A percentile compares a stretch with the other conserved stretches of the same genome.
These are phyloP conservation scores for Lutjanus campechanus DNA, from an alignment of 2,797 vertebrate genomes.

Conservation along the genomic window DNA sequence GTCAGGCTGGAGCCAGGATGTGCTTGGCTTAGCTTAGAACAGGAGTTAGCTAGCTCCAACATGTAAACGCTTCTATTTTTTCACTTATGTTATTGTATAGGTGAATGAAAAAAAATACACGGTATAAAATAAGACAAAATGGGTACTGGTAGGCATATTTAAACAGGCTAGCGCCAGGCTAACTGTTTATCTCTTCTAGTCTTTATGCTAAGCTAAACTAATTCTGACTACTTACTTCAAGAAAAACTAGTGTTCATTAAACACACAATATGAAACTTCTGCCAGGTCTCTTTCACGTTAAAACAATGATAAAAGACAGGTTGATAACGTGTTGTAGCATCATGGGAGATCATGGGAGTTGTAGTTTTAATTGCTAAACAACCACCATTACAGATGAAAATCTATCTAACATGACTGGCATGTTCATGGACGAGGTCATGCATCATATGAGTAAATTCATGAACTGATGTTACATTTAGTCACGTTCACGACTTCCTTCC, in stretches of 20 bases:
- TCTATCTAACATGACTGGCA: no score
- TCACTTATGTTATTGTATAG: background rate
- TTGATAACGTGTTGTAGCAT: no score
- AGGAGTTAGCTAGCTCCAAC: background rate
- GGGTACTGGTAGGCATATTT: background rate
- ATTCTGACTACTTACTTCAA: background rate
- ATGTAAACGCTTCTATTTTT: background rate
- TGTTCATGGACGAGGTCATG: no score
- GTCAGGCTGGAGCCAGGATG: background rate
- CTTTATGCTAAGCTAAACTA: background rate
- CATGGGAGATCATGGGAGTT: no score
- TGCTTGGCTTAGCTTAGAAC: slow-evolving; percentile 16
- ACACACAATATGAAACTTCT: no score
- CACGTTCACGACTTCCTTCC: no score
- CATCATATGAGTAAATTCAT: no score
- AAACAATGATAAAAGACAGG: no score
- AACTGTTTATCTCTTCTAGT: background rate
- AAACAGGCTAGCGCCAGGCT: background rate
- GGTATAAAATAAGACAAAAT: background rate
- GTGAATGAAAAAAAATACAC: background rate
- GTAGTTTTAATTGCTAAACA: no score
- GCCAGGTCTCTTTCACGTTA: no score
- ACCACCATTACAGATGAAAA: no score
- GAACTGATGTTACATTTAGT: no score
- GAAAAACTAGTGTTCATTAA: background rate